Evolutionary conservation across 2,113 vertebrate genomes (phyloP).

Genomic region (Megaceryle maxima): DNA sequence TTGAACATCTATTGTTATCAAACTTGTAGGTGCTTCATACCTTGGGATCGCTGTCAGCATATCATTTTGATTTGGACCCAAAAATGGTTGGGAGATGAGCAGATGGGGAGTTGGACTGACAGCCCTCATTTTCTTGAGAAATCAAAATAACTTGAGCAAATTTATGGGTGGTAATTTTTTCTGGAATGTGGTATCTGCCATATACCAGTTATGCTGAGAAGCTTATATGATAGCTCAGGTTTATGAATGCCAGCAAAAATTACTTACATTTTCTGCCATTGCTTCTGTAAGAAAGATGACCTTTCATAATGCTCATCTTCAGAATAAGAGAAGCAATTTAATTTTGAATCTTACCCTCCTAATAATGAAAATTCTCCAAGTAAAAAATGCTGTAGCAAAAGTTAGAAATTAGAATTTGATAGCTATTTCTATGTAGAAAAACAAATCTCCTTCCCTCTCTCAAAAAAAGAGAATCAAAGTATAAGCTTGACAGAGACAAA

Average conservation of each 20-base stretch:
- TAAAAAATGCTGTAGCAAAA: neutral
- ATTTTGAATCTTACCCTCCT: neutral
- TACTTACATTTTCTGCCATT: neutral
- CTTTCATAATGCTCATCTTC: neutral
- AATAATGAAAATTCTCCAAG: neutral
- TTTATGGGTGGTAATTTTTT: neutral
- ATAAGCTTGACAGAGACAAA: neutral
- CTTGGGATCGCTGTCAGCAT: neutral
- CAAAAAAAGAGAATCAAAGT: neutral
- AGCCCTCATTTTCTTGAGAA: neutral
- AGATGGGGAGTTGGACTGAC: neutral
- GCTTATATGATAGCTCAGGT: neutral
- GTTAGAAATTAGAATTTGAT: neutral
- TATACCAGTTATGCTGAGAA: neutral
- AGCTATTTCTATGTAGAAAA: neutral
- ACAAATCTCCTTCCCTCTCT: too few relatives aligned
- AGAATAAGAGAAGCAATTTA: neutral
- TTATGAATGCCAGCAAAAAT: neutral
- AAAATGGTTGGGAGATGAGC: neutral
- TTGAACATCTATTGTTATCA: neutral
- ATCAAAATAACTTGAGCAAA: neutral
- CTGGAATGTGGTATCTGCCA: neutral
- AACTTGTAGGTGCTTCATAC: neutral
- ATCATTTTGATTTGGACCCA: neutral
- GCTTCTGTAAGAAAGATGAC: neutral